Percentiles rank a stretch among this genome's conserved stretches.
phyloP scores from a whole-genome alignment of 2,797 vertebrate genomes.

The Rachycentron canadum region DNA sequence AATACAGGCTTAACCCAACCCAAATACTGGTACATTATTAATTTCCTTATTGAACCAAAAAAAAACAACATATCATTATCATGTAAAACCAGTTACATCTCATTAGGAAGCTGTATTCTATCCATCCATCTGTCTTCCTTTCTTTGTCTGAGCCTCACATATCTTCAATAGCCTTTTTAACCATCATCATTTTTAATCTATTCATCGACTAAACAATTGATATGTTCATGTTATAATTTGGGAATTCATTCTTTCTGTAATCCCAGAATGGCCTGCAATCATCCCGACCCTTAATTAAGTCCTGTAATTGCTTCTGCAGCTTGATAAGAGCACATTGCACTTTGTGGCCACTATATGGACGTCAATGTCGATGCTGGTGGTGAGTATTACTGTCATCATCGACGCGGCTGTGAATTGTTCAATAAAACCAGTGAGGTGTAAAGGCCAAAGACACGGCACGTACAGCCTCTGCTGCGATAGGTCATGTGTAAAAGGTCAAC shows the following conservation, averaged over 20 bases:
- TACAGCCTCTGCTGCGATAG: background rate
- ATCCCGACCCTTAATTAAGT: conserved; percentile 30
- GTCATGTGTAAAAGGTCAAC: conserved; percentile 61
- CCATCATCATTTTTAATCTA: background rate
- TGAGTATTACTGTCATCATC: conserved; percentile 41
- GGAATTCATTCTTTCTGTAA: conserved; percentile 31
- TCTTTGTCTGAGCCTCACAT: background rate
- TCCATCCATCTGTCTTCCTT: background rate
- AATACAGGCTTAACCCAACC: background rate
- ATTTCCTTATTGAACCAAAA: background rate
- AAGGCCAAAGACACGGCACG: conserved; percentile 38
- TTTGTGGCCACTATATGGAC: conserved; percentile 21
- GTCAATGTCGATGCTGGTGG: background rate
- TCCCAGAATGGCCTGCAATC: conserved; percentile 13
- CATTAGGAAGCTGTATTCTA: background rate
- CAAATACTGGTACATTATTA: background rate
- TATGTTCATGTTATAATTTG: conserved; percentile 4
- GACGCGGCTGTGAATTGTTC: conserved; percentile 17
- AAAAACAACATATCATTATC: background rate
- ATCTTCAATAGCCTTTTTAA: background rate
- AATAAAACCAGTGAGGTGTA: conserved; percentile 56
- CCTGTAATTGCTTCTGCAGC: conserved; percentile 10
- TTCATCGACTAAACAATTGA: conserved; percentile 17
- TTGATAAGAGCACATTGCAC: conserved; percentile 22
- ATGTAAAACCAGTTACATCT: background rate